Evolutionary conservation across 1,140 invertebrate genomes (phyloP), one percentile per base, ranked within the genome.

Genomic region (Pogonomyrmex californicus): DNA sequence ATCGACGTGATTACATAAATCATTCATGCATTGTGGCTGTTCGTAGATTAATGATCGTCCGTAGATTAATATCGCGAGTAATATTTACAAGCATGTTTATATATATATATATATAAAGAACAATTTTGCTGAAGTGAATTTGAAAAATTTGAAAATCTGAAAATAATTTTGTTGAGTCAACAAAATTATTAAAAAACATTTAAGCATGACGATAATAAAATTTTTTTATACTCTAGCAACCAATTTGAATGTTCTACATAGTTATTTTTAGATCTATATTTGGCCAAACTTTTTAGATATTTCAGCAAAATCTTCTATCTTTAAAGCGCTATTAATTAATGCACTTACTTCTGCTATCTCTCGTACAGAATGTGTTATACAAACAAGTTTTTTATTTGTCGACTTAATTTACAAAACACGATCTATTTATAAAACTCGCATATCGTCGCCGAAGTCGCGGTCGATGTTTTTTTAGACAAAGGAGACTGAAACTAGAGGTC

Each of bases 1-100:
- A 56, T 71, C 23, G 6, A 81, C 38, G 12, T 1, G 7, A 10
- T 41, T 23, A 6, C 14, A 6, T 82, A 73, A 82, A 82, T 73
- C 30, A 68, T 23, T 54, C 36, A 36, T 30, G 6, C 14, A 38
- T 30, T 12, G n/a, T 14, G 2, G 36, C 2, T 51, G 30, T 41
- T 12, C 1, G 47, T 2, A 12, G 6, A 81, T 66, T 54, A 23
- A 81, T 54, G 63, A 66, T 66, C n/a, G n/a, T n/a, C n/a, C 1
- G 47, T 2, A 12, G 6, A 7, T 44, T 23, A 66, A 44, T 2
- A 38, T 51, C 23, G 1, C 76, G 7, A 12, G 12, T 58, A 2
- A 54, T 70, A 30, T 33, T 36, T 3, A 36, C 12, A 30, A 41
- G 36, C 3, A 73, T 38, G 1, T 73, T 17, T 49, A 49, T 14